These are phyloP conservation scores for Arbacia lixula DNA, from an alignment of 53 echinoderm and acorn worm genomes.

Conservation along the genomic window DNA sequence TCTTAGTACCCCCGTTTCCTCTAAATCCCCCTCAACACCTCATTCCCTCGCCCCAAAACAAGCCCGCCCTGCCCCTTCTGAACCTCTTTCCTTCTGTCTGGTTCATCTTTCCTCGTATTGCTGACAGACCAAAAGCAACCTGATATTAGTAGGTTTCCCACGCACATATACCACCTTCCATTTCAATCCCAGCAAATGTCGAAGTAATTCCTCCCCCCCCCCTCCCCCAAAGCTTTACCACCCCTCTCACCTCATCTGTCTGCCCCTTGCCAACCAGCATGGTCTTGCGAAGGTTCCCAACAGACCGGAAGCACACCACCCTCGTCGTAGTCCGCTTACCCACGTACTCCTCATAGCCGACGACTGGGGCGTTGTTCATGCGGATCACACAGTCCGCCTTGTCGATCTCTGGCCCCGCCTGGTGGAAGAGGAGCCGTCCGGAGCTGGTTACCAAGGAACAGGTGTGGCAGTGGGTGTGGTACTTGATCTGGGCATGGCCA, in stretches of 20 bases:
- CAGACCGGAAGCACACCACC: conserved; percentile 62
- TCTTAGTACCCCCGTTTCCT: too few relatives aligned
- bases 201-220: too few relatives aligned
- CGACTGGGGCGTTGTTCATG: conserved; percentile 89
- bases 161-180: too few relatives aligned
- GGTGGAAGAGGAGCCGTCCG: conserved; percentile 76
- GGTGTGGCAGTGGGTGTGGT: conserved; percentile 58
- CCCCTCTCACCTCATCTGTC: conserved; percentile 50
- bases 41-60: too few relatives aligned
- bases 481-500: conserved; percentile 9
- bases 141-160: too few relatives aligned
- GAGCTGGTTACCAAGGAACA: conserved; percentile 89
- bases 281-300: conserved; percentile 24
- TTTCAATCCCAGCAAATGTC: too few relatives aligned
- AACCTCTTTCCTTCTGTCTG: too few relatives aligned
- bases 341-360: conserved; percentile 71
- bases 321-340: conserved; percentile 80
- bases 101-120: too few relatives aligned
- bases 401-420: conserved; percentile 82
- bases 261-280: conserved; percentile 21
- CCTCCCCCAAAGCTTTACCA: too few relatives aligned
- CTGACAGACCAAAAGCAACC: too few relatives aligned
- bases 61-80: too few relatives aligned
- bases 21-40: too few relatives aligned
- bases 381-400: conserved; percentile 82